Evolutionary conservation across 37 sponge, comb jelly and placozoan genomes (phyloP).

Genomic region (Beroe ovata): DNA sequence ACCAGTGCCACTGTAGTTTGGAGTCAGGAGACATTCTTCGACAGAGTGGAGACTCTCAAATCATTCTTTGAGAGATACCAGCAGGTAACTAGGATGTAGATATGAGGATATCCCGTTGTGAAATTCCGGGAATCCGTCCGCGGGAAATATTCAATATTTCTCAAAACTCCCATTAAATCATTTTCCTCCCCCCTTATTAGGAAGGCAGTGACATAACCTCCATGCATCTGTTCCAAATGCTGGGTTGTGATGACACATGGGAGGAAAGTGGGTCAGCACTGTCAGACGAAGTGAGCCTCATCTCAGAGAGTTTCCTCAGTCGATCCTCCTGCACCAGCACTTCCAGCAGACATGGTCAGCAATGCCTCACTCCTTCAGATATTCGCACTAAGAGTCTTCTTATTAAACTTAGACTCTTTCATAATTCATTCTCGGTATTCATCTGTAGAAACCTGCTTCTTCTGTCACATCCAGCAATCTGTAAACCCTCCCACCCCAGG

Average conservation of each 20-base stretch:
- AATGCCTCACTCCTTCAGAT: too few relatives aligned
- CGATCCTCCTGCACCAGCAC: neutral
- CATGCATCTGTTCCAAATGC: neutral
- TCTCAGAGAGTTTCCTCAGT: conserved; percentile 56
- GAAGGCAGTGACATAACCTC: neutral
- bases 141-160: too few relatives aligned
- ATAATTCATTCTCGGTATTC: too few relatives aligned
- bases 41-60: conserved; percentile 4
- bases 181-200: neutral
- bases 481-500: neutral
- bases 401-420: too few relatives aligned
- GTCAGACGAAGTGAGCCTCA: neutral
- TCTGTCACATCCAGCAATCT: too few relatives aligned
- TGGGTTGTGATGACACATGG: conserved; percentile 14
- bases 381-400: too few relatives aligned
- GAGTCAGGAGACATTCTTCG: conserved; percentile 35
- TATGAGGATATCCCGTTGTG: too few relatives aligned
- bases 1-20: neutral
- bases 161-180: neutral
- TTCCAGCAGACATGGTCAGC: neutral
- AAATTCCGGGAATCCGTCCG: too few relatives aligned
- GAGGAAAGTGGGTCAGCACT: neutral
- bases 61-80: neutral
- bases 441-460: too few relatives aligned
- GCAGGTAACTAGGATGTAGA: too few relatives aligned